Percentiles rank a stretch among this genome's conserved stretches.
Evolutionary conservation across 2,113 vertebrate species (phyloP).

Genomic region (Sciurus niger): DNA sequence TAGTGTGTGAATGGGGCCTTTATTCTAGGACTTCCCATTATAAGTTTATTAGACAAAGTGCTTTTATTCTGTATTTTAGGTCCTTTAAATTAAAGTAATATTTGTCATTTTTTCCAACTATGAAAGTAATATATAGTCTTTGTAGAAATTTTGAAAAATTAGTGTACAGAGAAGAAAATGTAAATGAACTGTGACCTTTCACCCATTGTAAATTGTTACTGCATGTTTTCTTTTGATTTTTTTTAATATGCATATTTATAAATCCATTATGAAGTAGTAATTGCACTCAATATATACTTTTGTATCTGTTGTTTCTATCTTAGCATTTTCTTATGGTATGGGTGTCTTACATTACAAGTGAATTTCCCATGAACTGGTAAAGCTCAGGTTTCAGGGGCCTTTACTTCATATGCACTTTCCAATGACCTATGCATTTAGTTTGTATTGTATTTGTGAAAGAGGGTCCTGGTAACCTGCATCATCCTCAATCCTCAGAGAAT

Average conservation of each 20-base stretch:
- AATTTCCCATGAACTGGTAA: not conserved
- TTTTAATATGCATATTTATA: not conserved
- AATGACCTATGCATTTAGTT: not conserved
- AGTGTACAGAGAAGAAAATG: not conserved
- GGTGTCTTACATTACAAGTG: not conserved
- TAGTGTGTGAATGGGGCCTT: not conserved
- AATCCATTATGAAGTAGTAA: not conserved
- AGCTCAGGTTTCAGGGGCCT: not conserved
- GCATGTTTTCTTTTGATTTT: not conserved
- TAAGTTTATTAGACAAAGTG: not conserved
- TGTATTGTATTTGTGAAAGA: not conserved
- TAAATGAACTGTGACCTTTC: not conserved
- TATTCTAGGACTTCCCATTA: not conserved
- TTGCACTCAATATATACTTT: not conserved
- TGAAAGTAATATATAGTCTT: not conserved
- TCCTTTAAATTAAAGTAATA: not conserved
- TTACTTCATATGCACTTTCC: not conserved
- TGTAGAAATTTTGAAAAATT: constrained; percentile 35
- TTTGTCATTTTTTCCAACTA: not conserved
- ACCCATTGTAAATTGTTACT: not conserved
- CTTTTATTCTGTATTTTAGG: not conserved
- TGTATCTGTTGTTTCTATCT: not conserved
- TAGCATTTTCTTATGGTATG: not conserved
- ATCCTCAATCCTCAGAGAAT: not conserved
- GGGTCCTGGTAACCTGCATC: not conserved